Conservation (phyloP, 1,140 invertebrate species). For the Drosophila nikananu region DNA sequence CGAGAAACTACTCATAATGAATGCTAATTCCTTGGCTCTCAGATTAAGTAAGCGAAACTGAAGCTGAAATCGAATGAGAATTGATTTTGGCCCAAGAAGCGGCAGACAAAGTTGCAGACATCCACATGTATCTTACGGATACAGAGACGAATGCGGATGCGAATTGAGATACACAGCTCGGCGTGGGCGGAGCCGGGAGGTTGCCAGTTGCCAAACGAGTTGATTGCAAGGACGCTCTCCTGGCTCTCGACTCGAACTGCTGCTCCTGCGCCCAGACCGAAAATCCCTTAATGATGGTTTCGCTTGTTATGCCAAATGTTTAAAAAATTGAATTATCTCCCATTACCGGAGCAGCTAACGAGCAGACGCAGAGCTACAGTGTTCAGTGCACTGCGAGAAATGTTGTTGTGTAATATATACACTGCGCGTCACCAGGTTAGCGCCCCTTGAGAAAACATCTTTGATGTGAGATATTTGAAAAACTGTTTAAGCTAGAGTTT, state of each 20-base stretch:
- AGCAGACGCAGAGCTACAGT: conserved; percentile 45
- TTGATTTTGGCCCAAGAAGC: conserved; percentile 60
- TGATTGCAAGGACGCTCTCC: conserved; percentile 61
- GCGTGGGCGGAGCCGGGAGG: conserved; percentile 32
- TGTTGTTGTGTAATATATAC: too few species aligned
- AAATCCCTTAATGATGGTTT: conserved; percentile 85
- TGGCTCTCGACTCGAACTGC: conserved; percentile 13
- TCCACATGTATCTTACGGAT: conserved; percentile 56
- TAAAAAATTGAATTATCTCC: conserved; percentile 85
- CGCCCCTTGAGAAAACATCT: too few species aligned
- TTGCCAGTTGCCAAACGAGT: conserved; percentile 15
- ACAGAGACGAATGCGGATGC: conserved; percentile 17
- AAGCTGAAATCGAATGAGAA: conserved; percentile 65
- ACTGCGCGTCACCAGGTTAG: too few species aligned
- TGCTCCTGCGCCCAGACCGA: conserved; percentile 51
- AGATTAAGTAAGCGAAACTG: conserved; percentile 55
- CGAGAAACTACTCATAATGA: conserved; percentile 65
- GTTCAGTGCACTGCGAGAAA: conserved; percentile 14
- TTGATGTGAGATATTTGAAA: too few species aligned
- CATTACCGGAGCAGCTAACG: conserved; percentile 82
- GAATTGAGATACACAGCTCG: conserved; percentile 3
- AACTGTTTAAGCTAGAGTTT: too few species aligned
- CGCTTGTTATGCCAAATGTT: conserved; percentile 85
- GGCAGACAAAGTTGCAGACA: conserved; percentile 72
- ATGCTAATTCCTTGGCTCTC: conserved; percentile 67